These are phyloP conservation scores for Ochlodes sylvanus DNA, from an alignment of 2,888 invertebrate genomes.

Conservation along the genomic window DNA sequence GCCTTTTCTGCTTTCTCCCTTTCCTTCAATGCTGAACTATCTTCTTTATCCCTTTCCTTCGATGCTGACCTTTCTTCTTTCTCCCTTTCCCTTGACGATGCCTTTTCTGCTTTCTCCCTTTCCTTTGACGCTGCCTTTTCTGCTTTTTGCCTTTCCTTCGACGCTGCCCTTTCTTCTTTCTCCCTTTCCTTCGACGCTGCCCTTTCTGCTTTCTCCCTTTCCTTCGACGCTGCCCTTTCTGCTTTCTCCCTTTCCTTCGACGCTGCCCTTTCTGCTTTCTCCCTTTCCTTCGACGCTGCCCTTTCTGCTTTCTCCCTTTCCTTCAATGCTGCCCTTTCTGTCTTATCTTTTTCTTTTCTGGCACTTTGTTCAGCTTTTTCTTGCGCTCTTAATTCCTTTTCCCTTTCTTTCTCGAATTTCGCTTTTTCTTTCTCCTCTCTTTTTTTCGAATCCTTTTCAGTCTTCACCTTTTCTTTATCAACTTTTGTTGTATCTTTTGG, in stretches of 20 bases:
- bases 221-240: slow-evolving; percentile 11
- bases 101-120: slow-evolving; percentile 21
- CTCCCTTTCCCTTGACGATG: slow-evolving; percentile 18
- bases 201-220: slow-evolving; percentile 25
- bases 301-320: slow-evolving; percentile 34
- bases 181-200: slow-evolving; percentile 28
- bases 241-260: slow-evolving; percentile 11
- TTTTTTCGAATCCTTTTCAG: slow-evolving; percentile 10
- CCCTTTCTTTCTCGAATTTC: slow-evolving; percentile 35
- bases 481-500: slow-evolving; percentile 2
- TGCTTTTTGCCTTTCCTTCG: slow-evolving; percentile 36
- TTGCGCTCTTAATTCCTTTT: slow-evolving; percentile 29
- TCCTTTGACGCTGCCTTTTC: slow-evolving; percentile 30
- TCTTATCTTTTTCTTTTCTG: slow-evolving; percentile 33
- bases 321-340: slow-evolving; percentile 26
- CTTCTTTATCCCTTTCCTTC: slow-evolving; percentile 27
- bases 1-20: slow-evolving; percentile 14
- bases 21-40: slow-evolving; percentile 10
- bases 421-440: slow-evolving; percentile 8
- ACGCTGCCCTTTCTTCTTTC: slow-evolving; percentile 27
- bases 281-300: slow-evolving; percentile 31
- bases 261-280: slow-evolving; percentile 21
- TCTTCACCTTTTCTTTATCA: slow-evolving; percentile 15
- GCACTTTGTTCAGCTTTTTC: slow-evolving; percentile 20
- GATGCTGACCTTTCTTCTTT: slow-evolving; percentile 30